Evolutionary conservation across 2,888 invertebrate genomes (phyloP), one percentile per base, ranked within the genome.

Genomic region (Plutella xylostella): DNA sequence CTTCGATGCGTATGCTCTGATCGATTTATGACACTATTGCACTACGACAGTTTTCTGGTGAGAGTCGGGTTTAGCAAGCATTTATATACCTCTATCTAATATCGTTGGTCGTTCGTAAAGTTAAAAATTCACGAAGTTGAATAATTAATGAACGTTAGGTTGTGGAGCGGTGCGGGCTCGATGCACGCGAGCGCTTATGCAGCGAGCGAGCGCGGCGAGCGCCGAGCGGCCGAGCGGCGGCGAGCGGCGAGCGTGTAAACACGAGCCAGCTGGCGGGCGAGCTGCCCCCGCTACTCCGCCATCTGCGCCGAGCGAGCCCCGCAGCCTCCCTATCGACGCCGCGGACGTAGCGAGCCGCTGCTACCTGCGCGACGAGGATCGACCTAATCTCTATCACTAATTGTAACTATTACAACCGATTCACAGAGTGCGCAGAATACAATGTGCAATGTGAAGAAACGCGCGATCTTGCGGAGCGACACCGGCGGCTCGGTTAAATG

Each of bases 121-220:
- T 76, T 71, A 78, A 80, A 72, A 73, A 75, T 78, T 76, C 79
- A 79, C 76, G 70, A 72, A 72, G 69, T 60, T 72, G 77, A 79
- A 79, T 80, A 72, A 68, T 68, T 73, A 77, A 79, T 71, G 72
- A 75, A n/a, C 12, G 18, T 25, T 69, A 70, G 74, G 66, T 66
- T 65, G 62, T 65, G 69, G 71, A 67, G 25, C 25, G 45, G 7
- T 57, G 71, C 65, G 65, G 65, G 37, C 45, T 67, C 65, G 69
- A 72, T 73, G 43, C 38, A 19, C 19, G 42, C 15, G 39, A 30
- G 42, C 22, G 2, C n/a, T 68, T 67, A 68, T 72, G 74, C 75
- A 73, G 70, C 68, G 63, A 66, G 63, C 55, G 52, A 60, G 58
- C 62, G 66, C 60, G 40, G 25, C 33, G 54, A 53, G 59, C 55